Evolutionary conservation across 2,888 invertebrate species (phyloP), one percentile per base, ranked within the genome.

Genomic region (Spodoptera exigua): DNA sequence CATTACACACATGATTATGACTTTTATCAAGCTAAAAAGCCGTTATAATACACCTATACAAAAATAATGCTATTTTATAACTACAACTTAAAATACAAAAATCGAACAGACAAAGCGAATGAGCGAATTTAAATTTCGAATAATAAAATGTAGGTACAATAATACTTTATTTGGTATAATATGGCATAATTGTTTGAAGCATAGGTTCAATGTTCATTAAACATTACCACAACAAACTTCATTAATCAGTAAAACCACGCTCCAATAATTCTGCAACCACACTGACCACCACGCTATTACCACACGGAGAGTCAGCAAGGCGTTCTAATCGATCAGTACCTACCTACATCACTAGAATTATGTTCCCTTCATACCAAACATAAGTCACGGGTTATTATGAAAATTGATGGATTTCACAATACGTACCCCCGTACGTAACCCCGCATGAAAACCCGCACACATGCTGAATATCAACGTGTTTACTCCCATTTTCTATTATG

Each of bases 401-500:
- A 76, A 76, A 73, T 70, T 60, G 61, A 73, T 74, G 63, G 58
- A 71, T 70, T 66, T 61, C 45, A 60, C 48, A 74, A 61, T 49
- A 44, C 48, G 21, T 39, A 51, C 60, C 34, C 49, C 47, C 43
- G 45, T 62, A 52, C 47, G 43, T 35, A 43, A 35, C n/a, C 32
- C 60, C 39, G 18, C 52, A 47, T 70, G 61, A 77, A 78, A 74
- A 56, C 55, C 39, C 41, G 64, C 16, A 74, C 74, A 60, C 56
- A 63, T 47, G 41, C 59, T 61, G 61, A 76, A 82, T 79, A 78
- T 74, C 69, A 75, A 71, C 74, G 68, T 78, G 77, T 83, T 81
- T 76, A 82, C 76, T 61, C 47, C 71, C 75, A 61, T 67, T 71
- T 76, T 76, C 78, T 79, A 85, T 85, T 86, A 83, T 83, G 83